Evolutionary conservation across 2,797 vertebrate genomes (phyloP).

Genomic region (Limosa lapponica): DNA sequence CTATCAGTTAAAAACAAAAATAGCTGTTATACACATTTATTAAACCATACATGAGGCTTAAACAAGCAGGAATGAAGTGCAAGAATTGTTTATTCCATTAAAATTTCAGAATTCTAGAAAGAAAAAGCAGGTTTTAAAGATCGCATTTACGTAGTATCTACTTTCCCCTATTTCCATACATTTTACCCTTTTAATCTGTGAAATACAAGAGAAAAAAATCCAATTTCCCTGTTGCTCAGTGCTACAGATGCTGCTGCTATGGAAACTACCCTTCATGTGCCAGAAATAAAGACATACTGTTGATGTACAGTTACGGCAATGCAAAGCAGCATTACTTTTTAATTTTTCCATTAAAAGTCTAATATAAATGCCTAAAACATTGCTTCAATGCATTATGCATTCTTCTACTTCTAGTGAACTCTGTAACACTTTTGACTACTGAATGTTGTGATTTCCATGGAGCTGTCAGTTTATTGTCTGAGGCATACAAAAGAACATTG

Average conservation of each 20-base stretch:
- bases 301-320: conserved; percentile 58
- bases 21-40: neutral
- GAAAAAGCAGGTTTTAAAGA: neutral
- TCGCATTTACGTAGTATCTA: neutral
- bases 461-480: conserved; percentile 63
- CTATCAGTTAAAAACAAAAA: neutral
- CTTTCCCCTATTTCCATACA: neutral
- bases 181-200: conserved; percentile 30
- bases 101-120: neutral
- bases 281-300: conserved; percentile 70
- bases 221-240: conserved; percentile 45
- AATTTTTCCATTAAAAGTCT: conserved; percentile 68
- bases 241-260: conserved; percentile 68
- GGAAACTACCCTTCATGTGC: conserved; percentile 69
- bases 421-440: conserved; percentile 29
- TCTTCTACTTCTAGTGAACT: conserved; percentile 37
- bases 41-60: neutral
- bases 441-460: neutral
- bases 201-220: conserved; percentile 31
- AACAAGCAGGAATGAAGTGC: neutral
- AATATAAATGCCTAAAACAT: conserved; percentile 67
- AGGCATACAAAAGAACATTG: conserved; percentile 45
- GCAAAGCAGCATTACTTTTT: conserved; percentile 73
- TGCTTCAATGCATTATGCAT: conserved; percentile 62
- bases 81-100: neutral